phyloP scores from a whole-genome alignment of 2,113 vertebrate species.

The Aleadryas rufinucha region DNA sequence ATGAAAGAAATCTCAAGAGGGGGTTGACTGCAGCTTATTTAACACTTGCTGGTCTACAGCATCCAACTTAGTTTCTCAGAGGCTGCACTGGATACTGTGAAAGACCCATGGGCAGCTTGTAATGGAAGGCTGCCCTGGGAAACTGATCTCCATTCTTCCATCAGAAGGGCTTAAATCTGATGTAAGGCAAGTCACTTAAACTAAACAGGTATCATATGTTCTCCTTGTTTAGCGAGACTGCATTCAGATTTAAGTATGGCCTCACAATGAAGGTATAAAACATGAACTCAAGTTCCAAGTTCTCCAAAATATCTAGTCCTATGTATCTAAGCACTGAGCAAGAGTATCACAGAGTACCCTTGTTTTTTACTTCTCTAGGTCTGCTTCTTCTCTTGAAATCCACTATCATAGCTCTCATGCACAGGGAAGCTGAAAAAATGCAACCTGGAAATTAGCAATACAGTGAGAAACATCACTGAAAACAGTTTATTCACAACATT shows the following conservation, averaged over 20 bases:
- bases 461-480: background rate
- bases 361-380: background rate
- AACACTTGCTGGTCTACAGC: background rate
- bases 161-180: background rate
- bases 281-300: background rate
- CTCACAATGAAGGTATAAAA: background rate
- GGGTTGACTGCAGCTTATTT: background rate
- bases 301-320: background rate
- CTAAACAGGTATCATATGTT: background rate
- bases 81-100: background rate
- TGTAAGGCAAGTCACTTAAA: background rate
- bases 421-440: background rate
- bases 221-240: background rate
- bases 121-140: background rate
- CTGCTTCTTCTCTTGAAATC: background rate
- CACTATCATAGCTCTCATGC: background rate
- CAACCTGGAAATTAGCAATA: background rate
- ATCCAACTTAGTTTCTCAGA: background rate
- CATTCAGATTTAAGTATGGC: background rate
- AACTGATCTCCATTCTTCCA: background rate
- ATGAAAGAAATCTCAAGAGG: background rate
- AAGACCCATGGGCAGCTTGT: background rate
- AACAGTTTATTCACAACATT: background rate
- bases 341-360: background rate
- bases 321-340: accelerated